phyloP scores from a whole-genome alignment of 2,888 invertebrate species.

The Zhengitettix transpicula region DNA sequence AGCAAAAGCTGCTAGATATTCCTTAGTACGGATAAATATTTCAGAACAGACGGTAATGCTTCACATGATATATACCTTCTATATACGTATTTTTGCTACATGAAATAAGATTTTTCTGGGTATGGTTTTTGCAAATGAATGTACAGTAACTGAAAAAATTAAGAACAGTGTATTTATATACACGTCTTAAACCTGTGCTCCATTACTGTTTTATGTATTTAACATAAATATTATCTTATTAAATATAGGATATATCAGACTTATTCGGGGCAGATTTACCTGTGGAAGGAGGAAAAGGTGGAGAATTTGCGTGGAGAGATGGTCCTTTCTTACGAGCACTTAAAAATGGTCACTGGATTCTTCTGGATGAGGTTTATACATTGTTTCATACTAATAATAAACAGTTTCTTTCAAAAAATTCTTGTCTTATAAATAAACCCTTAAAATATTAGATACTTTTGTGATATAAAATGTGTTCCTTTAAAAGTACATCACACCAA shows the following conservation, averaged over 20 bases:
- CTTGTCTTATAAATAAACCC: too few relatives aligned
- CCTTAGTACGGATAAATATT: conserved; percentile 83
- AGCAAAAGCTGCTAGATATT: conserved; percentile 67
- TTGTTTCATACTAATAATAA: too few relatives aligned
- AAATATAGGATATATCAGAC: conserved; percentile 74
- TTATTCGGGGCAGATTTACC: conserved; percentile 97
- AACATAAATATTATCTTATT: too few relatives aligned
- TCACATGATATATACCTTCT: not conserved
- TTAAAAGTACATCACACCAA: too few relatives aligned
- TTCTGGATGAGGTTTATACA: conserved; percentile 65
- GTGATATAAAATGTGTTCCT: too few relatives aligned
- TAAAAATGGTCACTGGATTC: conserved; percentile 86
- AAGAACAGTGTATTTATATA: too few relatives aligned
- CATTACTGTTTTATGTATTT: too few relatives aligned
- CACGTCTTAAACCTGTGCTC: too few relatives aligned
- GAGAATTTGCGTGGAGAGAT: conserved; percentile 89
- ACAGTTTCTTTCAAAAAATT: too few relatives aligned
- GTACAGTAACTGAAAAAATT: too few relatives aligned
- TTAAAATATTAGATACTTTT: too few relatives aligned
- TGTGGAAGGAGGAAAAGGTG: conserved; percentile 66
- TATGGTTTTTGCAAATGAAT: too few relatives aligned
- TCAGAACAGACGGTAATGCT: conserved; percentile 83
- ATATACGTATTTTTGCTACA: not conserved
- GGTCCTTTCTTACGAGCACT: conserved; percentile 89
- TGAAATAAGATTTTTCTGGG: not conserved